Percentiles rank a stretch among this genome's conserved stretches.
Conservation (phyloP, 2,888 invertebrate species). For the Microctonus hyperodae region DNA sequence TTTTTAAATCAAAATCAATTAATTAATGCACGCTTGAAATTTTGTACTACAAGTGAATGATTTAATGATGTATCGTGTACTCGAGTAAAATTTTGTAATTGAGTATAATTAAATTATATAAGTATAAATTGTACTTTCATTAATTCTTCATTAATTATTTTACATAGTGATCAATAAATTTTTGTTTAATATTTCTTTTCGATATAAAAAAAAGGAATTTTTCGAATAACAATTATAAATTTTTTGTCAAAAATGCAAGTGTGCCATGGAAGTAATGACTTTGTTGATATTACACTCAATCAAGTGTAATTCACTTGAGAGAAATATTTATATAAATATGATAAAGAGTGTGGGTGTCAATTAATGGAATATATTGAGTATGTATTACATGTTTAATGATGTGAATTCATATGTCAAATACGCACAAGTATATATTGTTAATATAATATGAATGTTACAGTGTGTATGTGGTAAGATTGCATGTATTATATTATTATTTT, state of each 20-base stretch:
- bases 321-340: constrained; percentile 53
- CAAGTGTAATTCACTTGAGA: not conserved
- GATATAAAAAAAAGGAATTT: too few species aligned
- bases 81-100: constrained; percentile 26
- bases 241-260: not conserved
- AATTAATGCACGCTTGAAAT: constrained; percentile 26
- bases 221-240: too few species aligned
- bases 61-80: constrained; percentile 27
- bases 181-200: too few species aligned
- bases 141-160: not conserved
- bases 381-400: constrained; percentile 63
- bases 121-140: too few species aligned
- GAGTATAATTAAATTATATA: not conserved
- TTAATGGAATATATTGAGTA: constrained; percentile 49
- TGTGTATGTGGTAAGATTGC: constrained; percentile 58
- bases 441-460: constrained; percentile 62
- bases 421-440: constrained; percentile 62
- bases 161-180: too few species aligned
- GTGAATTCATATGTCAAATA: constrained; percentile 62
- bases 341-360: constrained; percentile 53
- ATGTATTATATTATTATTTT: constrained; percentile 37
- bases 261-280: not conserved
- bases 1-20: too few species aligned
- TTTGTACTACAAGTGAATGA: constrained; percentile 18
- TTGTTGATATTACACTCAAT: not conserved